Conservation (phyloP, 2,113 vertebrate species). For the Ia io region DNA sequence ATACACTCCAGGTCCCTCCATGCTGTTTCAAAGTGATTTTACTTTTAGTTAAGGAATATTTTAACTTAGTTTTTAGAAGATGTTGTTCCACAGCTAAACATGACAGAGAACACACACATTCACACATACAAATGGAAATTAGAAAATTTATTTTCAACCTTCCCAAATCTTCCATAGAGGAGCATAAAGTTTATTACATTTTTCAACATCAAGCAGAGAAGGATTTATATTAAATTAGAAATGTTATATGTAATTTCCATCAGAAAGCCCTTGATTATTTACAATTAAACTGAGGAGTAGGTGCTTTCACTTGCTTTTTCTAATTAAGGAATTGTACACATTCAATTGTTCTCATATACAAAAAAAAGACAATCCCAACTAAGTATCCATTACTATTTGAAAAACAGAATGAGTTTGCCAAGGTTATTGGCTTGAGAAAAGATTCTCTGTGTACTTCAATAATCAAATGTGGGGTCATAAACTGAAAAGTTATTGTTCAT, state of each 20-base stretch:
- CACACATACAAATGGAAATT: background rate
- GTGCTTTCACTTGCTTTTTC: background rate
- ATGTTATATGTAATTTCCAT: background rate
- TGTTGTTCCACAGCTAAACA: background rate
- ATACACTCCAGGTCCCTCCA: too few relatives aligned
- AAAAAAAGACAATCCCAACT: conserved; percentile 25
- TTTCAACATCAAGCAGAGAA: background rate
- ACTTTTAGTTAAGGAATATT: background rate
- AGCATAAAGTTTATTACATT: background rate
- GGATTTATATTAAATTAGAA: background rate
- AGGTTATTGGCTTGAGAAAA: background rate
- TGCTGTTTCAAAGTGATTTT: background rate
- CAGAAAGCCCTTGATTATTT: background rate
- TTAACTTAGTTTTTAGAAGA: background rate
- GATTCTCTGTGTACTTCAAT: background rate
- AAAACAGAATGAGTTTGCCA: background rate
- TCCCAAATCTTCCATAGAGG: background rate
- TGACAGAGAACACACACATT: background rate
- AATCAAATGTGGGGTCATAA: background rate
- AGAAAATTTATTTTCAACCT: conserved; percentile 37
- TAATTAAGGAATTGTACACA: conserved; percentile 19
- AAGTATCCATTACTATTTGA: background rate
- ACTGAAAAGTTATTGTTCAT: background rate
- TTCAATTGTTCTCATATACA: background rate
- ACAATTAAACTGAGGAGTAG: background rate